Conservation (phyloP, 53 echinoderm and acorn worm species). For the Antedon mediterranea region DNA sequence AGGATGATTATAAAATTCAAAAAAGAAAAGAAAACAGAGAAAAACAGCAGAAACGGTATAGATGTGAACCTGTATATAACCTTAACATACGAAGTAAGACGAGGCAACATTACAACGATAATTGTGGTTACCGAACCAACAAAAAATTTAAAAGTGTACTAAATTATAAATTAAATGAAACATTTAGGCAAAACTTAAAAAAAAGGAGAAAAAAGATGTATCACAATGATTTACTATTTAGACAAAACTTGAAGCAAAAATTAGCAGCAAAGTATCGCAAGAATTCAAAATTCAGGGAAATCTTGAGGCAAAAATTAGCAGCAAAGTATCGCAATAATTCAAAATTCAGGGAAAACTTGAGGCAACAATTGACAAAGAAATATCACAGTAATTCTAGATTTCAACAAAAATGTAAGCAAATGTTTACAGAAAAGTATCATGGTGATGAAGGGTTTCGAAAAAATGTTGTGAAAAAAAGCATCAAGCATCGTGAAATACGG, state of each 20-base stretch:
- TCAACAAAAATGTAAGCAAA: not conserved
- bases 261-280: not conserved
- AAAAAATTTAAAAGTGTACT: not conserved
- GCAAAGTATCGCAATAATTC: too few relatives aligned
- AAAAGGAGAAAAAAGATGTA: not conserved
- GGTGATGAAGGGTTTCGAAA: not conserved
- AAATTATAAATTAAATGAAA: not conserved
- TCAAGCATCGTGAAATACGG: not conserved
- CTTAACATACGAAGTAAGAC: not conserved
- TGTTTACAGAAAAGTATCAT: not conserved
- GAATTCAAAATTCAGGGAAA: constrained; percentile 2
- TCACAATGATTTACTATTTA: not conserved
- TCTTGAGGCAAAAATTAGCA: too few relatives aligned
- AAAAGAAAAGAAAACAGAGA: not conserved
- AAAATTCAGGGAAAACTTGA: too few relatives aligned
- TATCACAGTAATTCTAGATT: not conserved
- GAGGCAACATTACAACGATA: not conserved
- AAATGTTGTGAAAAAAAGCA: not conserved
- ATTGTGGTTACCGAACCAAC: not conserved
- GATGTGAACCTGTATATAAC: not conserved
- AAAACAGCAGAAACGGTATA: not conserved
- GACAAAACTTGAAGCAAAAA: constrained; percentile 1
- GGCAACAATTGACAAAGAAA: not conserved
- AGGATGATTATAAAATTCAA: not conserved
- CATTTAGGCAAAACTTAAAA: constrained; percentile 3